Base-by-base conservation (phyloP, 2,888 invertebrate genomes). In the Aspidiotus rigidus region DNA sequence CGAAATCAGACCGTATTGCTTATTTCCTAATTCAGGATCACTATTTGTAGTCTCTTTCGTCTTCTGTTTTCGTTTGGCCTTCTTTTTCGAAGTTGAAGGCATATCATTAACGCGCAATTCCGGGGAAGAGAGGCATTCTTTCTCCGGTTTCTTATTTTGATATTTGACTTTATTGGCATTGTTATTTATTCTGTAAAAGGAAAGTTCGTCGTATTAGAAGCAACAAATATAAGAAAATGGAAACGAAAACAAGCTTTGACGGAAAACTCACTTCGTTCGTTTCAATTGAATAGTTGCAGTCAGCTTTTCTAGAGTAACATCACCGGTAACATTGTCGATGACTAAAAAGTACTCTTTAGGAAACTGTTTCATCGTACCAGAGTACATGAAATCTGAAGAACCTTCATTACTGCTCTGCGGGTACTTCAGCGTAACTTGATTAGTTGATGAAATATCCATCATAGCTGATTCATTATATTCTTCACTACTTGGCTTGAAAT, bases 401-500 rank as follows among this genome's bases (percentile, higher is more conserved):
- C 93, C 93, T 73, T 93, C 89, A 73, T 93, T 92, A 80, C 95
- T 94, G 78, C 92, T 85, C 84, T 96, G 93, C 73, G 96, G 96
- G 75, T 96, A 92, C 74, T 92, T 92, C 73, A 91, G 89, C 74
- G 92, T 91, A 75, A 97, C 92, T 80, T 93, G 82, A 79, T 93
- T 89, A 77, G 89, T 90, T 74, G 86, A 84, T 73, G 91, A 92
- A 72, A 96, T 89, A 78, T 94, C 93, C 70, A 97, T 87, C 40
- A 86, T 86, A 53, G 95, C 93, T 82, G 90, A 89, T 80, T 94
- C 92, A 76, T 87, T 89, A 60, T 89, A 87, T 79, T 96, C 96
- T 69, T 96, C 93, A 75, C 95, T 96, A n/a, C 96, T 96, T 74
- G 97, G 97, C 79, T 96, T 96, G 79, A 97, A 97, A 80, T 97